A percentile compares a stretch with the other conserved stretches of the same genome.
These are phyloP conservation scores for Taphrorychus bicolor DNA, from an alignment of 2,888 invertebrate genomes.

Conservation along the genomic window DNA sequence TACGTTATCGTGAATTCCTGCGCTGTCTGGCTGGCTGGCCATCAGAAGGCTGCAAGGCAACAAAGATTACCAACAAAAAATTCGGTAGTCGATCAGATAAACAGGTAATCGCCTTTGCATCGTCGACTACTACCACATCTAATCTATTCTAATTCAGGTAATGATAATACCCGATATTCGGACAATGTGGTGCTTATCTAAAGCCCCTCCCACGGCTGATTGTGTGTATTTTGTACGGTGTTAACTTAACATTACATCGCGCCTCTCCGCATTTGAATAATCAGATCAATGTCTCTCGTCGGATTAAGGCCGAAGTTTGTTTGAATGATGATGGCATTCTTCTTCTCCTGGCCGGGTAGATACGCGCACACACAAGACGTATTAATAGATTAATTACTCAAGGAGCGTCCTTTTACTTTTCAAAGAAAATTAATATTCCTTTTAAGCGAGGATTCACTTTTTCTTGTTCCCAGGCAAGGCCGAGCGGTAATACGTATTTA, in stretches of 20 bases:
- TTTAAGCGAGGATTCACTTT: background rate
- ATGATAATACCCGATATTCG: background rate
- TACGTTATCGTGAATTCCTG: too few relatives aligned
- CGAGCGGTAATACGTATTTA: background rate
- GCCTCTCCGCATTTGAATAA: background rate
- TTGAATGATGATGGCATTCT: background rate
- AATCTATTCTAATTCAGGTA: background rate
- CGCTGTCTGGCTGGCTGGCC: too few relatives aligned
- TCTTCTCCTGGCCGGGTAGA: background rate
- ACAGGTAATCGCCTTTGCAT: background rate
- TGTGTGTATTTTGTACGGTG: background rate
- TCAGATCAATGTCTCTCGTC: background rate
- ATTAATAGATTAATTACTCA: background rate
- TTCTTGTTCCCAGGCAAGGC: background rate
- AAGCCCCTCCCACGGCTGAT: background rate
- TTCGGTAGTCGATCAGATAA: background rate
- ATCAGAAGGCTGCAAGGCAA: too few relatives aligned
- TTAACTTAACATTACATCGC: background rate
- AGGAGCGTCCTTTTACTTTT: background rate
- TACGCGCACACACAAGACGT: background rate
- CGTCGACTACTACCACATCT: background rate
- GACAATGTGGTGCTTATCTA: background rate
- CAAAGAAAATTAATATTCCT: background rate
- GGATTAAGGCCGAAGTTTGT: background rate
- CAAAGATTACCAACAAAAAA: background rate